phyloP scores from a whole-genome alignment of 2,888 invertebrate genomes.

The Apomyelois bistriatella region DNA sequence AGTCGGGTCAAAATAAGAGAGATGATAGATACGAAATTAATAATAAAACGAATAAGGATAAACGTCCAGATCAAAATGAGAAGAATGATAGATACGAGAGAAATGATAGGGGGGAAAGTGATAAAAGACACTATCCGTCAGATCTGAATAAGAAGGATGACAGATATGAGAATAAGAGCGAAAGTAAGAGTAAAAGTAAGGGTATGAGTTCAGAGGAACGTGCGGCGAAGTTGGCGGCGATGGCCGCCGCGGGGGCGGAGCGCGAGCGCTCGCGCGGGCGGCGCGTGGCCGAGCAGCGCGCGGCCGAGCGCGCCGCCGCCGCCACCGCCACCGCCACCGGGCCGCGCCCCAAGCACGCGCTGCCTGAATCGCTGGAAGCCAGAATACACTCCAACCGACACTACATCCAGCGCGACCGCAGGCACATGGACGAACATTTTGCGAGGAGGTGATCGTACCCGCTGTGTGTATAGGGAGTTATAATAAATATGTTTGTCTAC shows the following conservation, averaged over 20 bases:
- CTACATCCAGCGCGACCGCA: slow-evolving; percentile 90
- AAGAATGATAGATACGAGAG: too few relatives aligned
- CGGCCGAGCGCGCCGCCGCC: slow-evolving; percentile 62
- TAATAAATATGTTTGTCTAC: background rate
- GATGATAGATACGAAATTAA: too few relatives aligned
- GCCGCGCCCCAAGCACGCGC: slow-evolving; percentile 69
- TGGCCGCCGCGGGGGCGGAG: slow-evolving; percentile 90
- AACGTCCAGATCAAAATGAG: too few relatives aligned
- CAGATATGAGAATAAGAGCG: slow-evolving; percentile 19
- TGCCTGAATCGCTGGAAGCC: slow-evolving; percentile 87
- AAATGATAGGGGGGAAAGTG: background rate
- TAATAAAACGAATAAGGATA: too few relatives aligned
- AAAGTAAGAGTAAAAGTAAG: slow-evolving; percentile 22
- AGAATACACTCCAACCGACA: slow-evolving; percentile 93
- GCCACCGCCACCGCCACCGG: slow-evolving; percentile 81
- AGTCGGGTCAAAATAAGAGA: too few relatives aligned
- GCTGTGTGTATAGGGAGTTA: background rate
- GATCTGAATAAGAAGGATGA: background rate
- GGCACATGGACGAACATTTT: slow-evolving; percentile 92
- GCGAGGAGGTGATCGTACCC: slow-evolving; percentile 79
- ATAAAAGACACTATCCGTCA: background rate
- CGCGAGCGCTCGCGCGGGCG: slow-evolving; percentile 83
- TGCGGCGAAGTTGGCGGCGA: slow-evolving; percentile 83
- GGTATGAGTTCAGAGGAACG: slow-evolving; percentile 71
- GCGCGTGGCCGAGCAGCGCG: slow-evolving; percentile 82